Evolutionary conservation across 2,113 vertebrate species (phyloP), one percentile per base, ranked within the genome.

Genomic region (Salvator merianae): DNA sequence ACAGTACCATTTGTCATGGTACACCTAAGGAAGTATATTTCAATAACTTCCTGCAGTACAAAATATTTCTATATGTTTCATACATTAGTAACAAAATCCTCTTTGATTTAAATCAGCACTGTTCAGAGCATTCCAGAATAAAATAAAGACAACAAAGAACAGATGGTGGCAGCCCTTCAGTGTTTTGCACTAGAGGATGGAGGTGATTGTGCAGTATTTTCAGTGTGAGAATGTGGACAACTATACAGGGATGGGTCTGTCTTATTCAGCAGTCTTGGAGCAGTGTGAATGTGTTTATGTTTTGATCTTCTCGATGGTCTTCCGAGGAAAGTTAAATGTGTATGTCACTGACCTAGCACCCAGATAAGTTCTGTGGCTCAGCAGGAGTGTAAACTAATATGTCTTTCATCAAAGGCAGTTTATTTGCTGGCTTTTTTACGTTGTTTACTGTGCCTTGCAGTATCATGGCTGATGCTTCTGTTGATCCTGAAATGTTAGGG

Each of bases 281-380:
- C 47, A 53, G 16, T 53, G 5, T 55, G 22, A 18, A 50, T 55
- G 47, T 16, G 43, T 5, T 34, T 28, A n/a, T 4, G 3, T 62
- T 22, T 62, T 36, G 24, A 12, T 34, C 10, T 22, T 36, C 26
- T 43, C 72, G 7, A 28, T 2, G 7, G 28, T 26, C n/a, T 62
- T 77, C 32, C n/a, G 32, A 36, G 9, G 4, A 3, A 62, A 32
- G 32, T 62, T 36, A 77, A 62, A n/a, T 22, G 20, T 38, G 4
- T 78, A 5, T 38, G 7, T 22, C 22, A 63, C 4, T 63, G 12
- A 12, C 34, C 13, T 16, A 63, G 26, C 22, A 38, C 14, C 3
- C 9, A 94, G 91, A 20, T 86, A 87, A 90, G 92, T 94, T 89
- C 38, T 77, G 63, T 88, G 63, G 91, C 81, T 91, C 6, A 77